Base-by-base conservation (phyloP, 2,113 vertebrate genomes). In the Panthera leo region DNA sequence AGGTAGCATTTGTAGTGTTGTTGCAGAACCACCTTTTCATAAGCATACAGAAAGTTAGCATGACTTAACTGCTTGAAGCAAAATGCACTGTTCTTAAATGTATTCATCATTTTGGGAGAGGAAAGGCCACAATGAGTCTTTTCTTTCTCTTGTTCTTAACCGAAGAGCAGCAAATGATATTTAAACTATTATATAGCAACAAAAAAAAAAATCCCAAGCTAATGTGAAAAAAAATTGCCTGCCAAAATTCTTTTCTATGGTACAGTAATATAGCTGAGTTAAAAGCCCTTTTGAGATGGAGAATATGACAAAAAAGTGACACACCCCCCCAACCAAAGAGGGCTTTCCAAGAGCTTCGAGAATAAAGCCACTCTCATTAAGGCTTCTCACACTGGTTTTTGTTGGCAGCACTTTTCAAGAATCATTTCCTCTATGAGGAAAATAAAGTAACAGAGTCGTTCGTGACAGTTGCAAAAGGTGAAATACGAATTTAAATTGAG, bases 351-450 rank as follows among this genome's bases (percentile, higher is more conserved):
- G 96, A 73, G 65, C 39, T 84, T 88, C 53, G 0, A 91, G 75
- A 95, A 91, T 76, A 95, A 96, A 96, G 71, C 67, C 92, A 55
- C 45, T 97, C 95, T 75, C 90, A 79, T 95, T 97, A 89, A 91
- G 19, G 3, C 82, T 96, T 93, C 83, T 98, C 94, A 94, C 82
- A 80, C 78, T 82, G 0, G 39, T 94, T 76, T 95, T 97, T 96
- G 84, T 93, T 71, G 94, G 91, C 65, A 78, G 68, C 19, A 2
- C 84, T 95, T 98, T 78, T 68, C 90, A n/a, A 86, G 68, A 89
- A 93, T 97, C 58, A 53, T 97, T 97, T 97, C 83, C 95, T 85
- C 3, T 3, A 2, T 13, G 85, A 97, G 42, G 73, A 89, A 97
- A 93, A 31, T 29, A 58, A 76, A 86, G 80, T 70, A 86, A 27